Percentiles rank a stretch among this genome's conserved stretches.
These are phyloP conservation scores for Drosophila paracracens DNA, from an alignment of 2,888 invertebrate species.

Conservation along the genomic window DNA sequence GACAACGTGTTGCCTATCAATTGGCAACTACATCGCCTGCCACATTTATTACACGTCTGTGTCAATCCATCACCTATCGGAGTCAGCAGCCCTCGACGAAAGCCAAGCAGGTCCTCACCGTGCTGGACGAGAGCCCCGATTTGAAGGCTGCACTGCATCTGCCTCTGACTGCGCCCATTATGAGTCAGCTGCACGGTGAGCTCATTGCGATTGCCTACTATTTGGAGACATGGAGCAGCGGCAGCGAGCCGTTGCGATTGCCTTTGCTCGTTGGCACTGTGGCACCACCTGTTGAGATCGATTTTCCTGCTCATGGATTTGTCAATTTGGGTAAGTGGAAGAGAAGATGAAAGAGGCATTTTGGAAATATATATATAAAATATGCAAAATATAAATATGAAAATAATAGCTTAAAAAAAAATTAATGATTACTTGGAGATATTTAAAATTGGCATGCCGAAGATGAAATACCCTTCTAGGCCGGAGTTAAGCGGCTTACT, in stretches of 20 bases:
- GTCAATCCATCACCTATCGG: slow-evolving; percentile 51
- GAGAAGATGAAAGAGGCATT: neutral
- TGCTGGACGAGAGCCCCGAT: slow-evolving; percentile 43
- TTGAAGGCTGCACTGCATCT: slow-evolving; percentile 44
- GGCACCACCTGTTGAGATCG: slow-evolving; percentile 54
- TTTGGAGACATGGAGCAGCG: slow-evolving; percentile 41
- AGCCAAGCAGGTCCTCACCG: slow-evolving; percentile 41
- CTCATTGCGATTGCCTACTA: slow-evolving; percentile 53
- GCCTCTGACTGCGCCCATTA: slow-evolving; percentile 61
- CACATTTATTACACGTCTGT: slow-evolving; percentile 49
- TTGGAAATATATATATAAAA: neutral
- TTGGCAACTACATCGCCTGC: slow-evolving; percentile 19
- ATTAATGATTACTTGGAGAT: neutral
- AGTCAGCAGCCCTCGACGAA: slow-evolving; percentile 45
- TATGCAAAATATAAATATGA: neutral
- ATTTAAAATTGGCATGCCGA: neutral
- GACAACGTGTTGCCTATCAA: slow-evolving; percentile 58
- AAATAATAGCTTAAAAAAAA: neutral
- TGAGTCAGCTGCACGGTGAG: slow-evolving; percentile 34
- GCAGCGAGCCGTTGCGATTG: slow-evolving; percentile 29
- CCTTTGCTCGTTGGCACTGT: slow-evolving; percentile 58
- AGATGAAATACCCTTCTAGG: neutral
- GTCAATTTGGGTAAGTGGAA: slow-evolving; percentile 57
- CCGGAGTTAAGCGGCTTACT: neutral
- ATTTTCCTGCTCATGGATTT: slow-evolving; percentile 34